Conservation (phyloP, 2,113 vertebrate species). For the Oxyura jamaicensis region DNA sequence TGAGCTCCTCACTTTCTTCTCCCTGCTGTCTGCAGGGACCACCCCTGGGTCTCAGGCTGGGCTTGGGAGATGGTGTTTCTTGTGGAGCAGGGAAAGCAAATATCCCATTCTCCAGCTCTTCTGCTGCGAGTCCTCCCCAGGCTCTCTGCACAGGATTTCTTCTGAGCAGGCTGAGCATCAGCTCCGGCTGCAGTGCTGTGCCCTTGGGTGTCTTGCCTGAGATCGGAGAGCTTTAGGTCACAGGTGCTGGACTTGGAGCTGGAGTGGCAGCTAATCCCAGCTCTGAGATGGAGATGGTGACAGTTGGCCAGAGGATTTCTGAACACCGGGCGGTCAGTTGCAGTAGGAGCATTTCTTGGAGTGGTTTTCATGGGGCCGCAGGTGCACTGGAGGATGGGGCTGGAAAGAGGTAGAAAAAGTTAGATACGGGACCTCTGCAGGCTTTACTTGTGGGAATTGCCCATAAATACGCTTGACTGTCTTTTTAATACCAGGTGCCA, state of each 20-base stretch:
- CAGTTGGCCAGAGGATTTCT: not conserved
- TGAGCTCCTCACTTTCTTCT: not conserved
- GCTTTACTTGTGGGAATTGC: not conserved
- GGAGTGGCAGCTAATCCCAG: not conserved
- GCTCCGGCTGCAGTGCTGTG: not conserved
- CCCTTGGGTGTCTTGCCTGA: not conserved
- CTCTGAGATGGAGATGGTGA: not conserved
- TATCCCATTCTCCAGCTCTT: not conserved
- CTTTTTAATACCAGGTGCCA: conserved; percentile 69
- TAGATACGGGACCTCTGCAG: not conserved
- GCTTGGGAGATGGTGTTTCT: not conserved
- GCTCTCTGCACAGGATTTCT: not conserved
- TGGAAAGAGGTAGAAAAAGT: not conserved
- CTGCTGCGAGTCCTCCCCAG: not conserved
- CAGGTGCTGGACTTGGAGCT: not conserved
- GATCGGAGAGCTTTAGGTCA: not conserved
- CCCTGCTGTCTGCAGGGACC: fast-evolving
- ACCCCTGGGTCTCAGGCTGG: fast-evolving
- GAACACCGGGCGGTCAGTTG: not conserved
- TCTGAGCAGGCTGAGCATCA: not conserved
- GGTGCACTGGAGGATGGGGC: not conserved
- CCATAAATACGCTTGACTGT: not conserved
- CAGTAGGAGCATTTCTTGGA: not conserved
- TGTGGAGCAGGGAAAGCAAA: not conserved
- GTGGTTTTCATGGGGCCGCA: not conserved